Evolutionary conservation across 2,888 invertebrate species (phyloP).

Genomic region (Syrphus vitripennis): DNA sequence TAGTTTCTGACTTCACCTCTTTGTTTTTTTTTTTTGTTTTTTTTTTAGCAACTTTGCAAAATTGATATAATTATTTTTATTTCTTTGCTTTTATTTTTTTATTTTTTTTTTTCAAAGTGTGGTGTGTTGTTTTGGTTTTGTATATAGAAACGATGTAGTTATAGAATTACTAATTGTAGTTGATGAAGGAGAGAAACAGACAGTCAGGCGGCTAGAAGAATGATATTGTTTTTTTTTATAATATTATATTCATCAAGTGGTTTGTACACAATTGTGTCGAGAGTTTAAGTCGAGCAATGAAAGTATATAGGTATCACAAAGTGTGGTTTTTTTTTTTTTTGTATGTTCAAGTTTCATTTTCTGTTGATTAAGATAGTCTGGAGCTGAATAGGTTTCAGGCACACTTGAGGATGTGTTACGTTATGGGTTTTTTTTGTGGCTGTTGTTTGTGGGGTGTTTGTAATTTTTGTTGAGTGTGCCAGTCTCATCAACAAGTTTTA

Average conservation of each 20-base stretch:
- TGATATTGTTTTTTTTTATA: neutral
- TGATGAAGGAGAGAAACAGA: slow-evolving; percentile 67
- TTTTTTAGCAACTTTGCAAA: slow-evolving; percentile 54
- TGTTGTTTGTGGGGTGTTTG: neutral
- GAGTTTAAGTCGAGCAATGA: slow-evolving; percentile 32
- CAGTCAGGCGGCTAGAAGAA: slow-evolving; percentile 57
- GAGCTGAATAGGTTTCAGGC: slow-evolving; percentile 25
- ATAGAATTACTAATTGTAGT: slow-evolving; percentile 66
- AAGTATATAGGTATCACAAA: neutral
- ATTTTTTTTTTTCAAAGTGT: neutral
- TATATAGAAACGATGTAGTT: neutral
- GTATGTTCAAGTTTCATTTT: neutral
- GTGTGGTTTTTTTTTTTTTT: neutral
- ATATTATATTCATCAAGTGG: slow-evolving; percentile 58
- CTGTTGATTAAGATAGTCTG: slow-evolving; percentile 47
- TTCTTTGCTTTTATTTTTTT: neutral
- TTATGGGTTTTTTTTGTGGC: neutral
- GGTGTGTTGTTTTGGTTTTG: neutral
- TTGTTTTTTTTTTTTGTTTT: slow-evolving; percentile 25
- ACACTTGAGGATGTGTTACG: slow-evolving; percentile 36
- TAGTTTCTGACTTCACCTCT: slow-evolving; percentile 33
- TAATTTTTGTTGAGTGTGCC: neutral
- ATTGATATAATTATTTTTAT: slow-evolving; percentile 69
- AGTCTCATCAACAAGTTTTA: neutral
- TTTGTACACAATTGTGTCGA: slow-evolving; percentile 52